Evolutionary conservation across 2,888 invertebrate species (phyloP).

Genomic region (Cataglyphis cursor): DNA sequence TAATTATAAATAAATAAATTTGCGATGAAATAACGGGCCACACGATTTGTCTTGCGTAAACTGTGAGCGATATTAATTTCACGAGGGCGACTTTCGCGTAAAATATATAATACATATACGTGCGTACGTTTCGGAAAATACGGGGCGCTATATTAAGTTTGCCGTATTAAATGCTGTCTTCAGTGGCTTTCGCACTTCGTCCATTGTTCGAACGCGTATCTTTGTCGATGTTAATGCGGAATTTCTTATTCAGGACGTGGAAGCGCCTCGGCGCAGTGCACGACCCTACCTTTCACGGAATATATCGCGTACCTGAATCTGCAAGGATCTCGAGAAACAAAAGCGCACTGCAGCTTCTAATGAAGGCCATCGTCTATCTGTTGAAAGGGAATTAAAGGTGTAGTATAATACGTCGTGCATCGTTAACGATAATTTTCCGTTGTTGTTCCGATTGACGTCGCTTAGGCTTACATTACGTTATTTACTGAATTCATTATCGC

Average conservation of each 20-base stretch:
- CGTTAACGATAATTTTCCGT: constrained; percentile 10
- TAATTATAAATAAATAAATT: not conserved
- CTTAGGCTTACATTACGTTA: not conserved
- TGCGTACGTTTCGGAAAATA: constrained; percentile 30
- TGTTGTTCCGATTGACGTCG: not conserved
- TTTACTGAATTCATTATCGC: not conserved
- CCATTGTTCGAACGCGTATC: constrained; percentile 19
- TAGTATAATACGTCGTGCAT: constrained; percentile 8
- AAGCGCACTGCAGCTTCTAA: constrained; percentile 38
- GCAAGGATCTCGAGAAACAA: constrained; percentile 48
- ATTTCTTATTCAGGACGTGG: constrained; percentile 46
- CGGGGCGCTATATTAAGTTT: constrained; percentile 38
- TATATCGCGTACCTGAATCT: constrained; percentile 45
- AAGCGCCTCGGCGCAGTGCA: not conserved
- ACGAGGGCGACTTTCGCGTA: not conserved
- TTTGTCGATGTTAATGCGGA: constrained; percentile 41
- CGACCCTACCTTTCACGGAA: constrained; percentile 22
- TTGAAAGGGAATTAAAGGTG: constrained; percentile 46
- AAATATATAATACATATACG: constrained; percentile 17
- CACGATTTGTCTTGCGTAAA: constrained; percentile 1
- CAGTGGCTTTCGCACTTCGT: constrained; percentile 36
- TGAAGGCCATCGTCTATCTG: constrained; percentile 30
- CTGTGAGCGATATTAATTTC: constrained; percentile 15
- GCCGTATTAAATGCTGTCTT: constrained; percentile 27
- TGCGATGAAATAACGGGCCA: not conserved